Evolutionary conservation across 2,888 invertebrate species (phyloP).

Genomic region (Melangyna quadrimaculata): DNA sequence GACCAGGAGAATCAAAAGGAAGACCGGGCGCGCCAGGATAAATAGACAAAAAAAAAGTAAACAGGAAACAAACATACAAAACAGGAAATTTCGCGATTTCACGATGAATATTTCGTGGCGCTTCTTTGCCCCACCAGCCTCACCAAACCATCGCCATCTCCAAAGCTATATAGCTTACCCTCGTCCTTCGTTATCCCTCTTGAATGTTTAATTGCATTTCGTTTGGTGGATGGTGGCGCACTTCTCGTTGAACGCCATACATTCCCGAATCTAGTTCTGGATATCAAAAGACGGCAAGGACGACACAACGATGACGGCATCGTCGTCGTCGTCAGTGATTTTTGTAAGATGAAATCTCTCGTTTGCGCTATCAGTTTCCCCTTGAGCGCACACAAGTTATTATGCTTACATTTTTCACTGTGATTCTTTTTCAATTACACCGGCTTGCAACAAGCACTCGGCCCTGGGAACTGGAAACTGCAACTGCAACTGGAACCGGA

Average conservation of each 20-base stretch:
- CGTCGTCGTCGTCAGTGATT: conserved; percentile 16
- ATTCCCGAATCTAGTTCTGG: neutral
- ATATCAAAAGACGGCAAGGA: conserved; percentile 20
- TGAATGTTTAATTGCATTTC: conserved; percentile 66
- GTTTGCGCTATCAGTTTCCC: conserved; percentile 46
- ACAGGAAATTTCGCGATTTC: conserved; percentile 64
- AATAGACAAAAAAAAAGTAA: conserved; percentile 15
- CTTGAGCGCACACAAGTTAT: conserved; percentile 50
- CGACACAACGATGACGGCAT: neutral
- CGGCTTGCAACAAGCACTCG: neutral
- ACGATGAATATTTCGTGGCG: conserved; percentile 53
- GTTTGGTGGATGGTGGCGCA: conserved; percentile 16
- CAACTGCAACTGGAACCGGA: neutral
- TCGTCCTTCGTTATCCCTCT: conserved; percentile 44
- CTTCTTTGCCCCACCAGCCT: conserved; percentile 4
- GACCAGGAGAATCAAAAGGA: neutral
- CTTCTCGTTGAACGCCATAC: neutral
- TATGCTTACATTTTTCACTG: conserved; percentile 62
- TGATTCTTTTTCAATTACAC: conserved; percentile 69
- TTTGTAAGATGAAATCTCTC: conserved; percentile 59
- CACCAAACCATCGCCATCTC: neutral
- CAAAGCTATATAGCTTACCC: too few species aligned
- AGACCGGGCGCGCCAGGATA: neutral
- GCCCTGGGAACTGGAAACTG: neutral
- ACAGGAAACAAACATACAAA: conserved; percentile 57